These are phyloP conservation scores for Wiebesia pumilae DNA, from an alignment of 1,140 invertebrate genomes.

Conservation along the genomic window DNA sequence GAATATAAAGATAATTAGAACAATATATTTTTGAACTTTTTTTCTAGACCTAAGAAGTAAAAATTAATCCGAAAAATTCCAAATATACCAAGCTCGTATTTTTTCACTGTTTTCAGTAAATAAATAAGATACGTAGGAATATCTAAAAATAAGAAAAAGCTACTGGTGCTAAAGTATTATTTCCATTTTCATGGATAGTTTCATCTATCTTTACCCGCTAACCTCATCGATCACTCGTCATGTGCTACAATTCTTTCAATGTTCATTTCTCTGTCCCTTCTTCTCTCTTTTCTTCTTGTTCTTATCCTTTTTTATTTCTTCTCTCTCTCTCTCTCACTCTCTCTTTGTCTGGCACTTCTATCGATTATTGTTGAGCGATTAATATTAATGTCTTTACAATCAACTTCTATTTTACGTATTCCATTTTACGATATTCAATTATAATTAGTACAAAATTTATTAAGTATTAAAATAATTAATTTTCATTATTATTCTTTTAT, in stretches of 20 bases:
- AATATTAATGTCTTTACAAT: slow-evolving; percentile 2
- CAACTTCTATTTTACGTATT: neutral
- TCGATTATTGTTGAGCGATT: neutral
- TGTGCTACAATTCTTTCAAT: too few species aligned
- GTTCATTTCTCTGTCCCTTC: too few species aligned
- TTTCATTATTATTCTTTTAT: too few species aligned
- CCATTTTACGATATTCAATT: neutral
- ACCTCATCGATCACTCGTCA: neutral
- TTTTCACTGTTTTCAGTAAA: neutral
- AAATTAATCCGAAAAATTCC: too few species aligned
- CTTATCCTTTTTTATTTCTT: too few species aligned
- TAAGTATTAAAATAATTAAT: neutral
- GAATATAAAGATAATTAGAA: too few species aligned
- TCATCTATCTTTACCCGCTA: neutral
- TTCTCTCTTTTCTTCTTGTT: too few species aligned
- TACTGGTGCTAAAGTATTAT: neutral
- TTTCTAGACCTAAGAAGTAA: neutral
- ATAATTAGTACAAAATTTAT: neutral
- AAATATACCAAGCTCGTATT: too few species aligned
- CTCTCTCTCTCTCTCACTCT: neutral
- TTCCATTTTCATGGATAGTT: neutral
- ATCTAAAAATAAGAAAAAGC: neutral
- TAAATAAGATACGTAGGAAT: neutral
- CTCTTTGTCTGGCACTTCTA: neutral
- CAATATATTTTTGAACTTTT: too few species aligned